These are phyloP conservation scores for Campylomormyrus tamandua DNA, from an alignment of 2,113 vertebrate species.

Conservation along the genomic window DNA sequence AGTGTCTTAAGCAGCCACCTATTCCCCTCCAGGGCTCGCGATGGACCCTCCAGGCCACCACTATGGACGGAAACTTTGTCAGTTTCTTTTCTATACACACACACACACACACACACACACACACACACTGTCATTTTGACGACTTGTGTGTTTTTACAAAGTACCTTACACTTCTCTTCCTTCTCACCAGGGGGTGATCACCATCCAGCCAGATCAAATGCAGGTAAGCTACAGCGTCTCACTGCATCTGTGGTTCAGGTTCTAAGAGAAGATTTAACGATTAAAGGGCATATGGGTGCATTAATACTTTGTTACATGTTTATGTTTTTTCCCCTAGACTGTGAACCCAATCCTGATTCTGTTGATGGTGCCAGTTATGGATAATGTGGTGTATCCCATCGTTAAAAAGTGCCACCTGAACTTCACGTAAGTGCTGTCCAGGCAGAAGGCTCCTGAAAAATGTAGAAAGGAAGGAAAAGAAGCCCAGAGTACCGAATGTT, in stretches of 20 bases:
- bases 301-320: background rate
- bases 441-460: background rate
- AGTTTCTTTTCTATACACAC: conserved; percentile 31
- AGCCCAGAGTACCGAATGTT: background rate
- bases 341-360: conserved; percentile 86
- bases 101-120: background rate
- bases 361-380: conserved; percentile 77
- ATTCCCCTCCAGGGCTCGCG: conserved; percentile 72
- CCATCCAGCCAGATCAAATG: conserved; percentile 91
- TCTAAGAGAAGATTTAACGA: background rate
- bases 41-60: conserved; percentile 90
- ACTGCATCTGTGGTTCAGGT: background rate
- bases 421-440: conserved; percentile 75
- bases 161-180: conserved; percentile 2
- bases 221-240: conserved; percentile 59
- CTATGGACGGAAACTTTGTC: conserved; percentile 83
- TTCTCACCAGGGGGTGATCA: conserved; percentile 61
- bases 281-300: background rate
- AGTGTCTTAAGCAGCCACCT: background rate
- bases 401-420: conserved; percentile 80
- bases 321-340: conserved; percentile 56
- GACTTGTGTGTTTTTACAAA: background rate
- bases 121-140: background rate
- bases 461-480: background rate
- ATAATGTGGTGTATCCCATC: conserved; percentile 75